Evolutionary conservation across 2,888 invertebrate species (phyloP).

Genomic region (Platycnemis pennipes): DNA sequence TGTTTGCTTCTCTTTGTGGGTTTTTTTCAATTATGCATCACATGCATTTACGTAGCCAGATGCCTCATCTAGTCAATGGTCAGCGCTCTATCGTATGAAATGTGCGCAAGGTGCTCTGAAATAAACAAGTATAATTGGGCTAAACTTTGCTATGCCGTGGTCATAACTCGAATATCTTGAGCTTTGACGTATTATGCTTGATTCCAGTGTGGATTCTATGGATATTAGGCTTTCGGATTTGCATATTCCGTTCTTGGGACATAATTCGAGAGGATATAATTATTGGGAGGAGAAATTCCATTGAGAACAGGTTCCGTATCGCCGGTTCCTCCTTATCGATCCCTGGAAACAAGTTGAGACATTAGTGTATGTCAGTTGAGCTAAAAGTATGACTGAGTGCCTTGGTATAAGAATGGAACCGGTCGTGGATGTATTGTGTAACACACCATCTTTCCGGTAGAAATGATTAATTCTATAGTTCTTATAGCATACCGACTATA

Average conservation of each 20-base stretch:
- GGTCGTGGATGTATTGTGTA: slow-evolving; percentile 6
- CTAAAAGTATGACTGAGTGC: not conserved
- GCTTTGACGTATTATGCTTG: not conserved
- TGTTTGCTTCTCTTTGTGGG: too few relatives aligned
- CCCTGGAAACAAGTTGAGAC: slow-evolving; percentile 47
- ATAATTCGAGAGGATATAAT: not conserved
- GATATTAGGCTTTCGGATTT: not conserved
- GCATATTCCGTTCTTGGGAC: not conserved
- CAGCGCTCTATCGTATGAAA: too few relatives aligned
- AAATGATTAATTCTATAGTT: not conserved
- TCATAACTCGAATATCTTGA: not conserved
- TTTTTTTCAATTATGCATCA: too few relatives aligned
- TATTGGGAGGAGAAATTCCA: not conserved
- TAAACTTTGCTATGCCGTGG: not conserved
- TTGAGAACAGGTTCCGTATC: not conserved
- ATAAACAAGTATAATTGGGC: not conserved
- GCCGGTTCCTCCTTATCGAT: slow-evolving; percentile 41
- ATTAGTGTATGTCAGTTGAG: slow-evolving; percentile 37
- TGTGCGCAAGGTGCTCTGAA: too few relatives aligned
- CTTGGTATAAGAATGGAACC: not conserved
- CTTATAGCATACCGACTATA: not conserved
- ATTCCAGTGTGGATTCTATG: not conserved
- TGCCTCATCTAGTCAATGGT: too few relatives aligned
- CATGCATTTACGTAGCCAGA: too few relatives aligned
- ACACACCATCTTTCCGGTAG: slow-evolving; percentile 22